Evolutionary conservation across 2,888 invertebrate species (phyloP).

Genomic region (Diloba caeruleocephala): DNA sequence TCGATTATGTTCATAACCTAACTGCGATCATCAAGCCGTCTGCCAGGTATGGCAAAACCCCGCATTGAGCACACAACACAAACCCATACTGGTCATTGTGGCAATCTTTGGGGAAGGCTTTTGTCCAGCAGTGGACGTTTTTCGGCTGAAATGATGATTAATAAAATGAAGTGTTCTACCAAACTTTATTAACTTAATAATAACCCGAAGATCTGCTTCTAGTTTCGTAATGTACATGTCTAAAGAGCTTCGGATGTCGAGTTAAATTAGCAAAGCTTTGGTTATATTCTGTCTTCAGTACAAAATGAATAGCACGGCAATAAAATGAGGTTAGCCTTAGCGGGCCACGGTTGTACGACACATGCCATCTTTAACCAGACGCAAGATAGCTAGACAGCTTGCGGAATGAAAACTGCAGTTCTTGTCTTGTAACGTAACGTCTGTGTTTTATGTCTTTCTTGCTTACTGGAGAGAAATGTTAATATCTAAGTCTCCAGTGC

Average conservation of each 20-base stretch:
- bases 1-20: too few species aligned
- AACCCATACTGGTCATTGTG: too few species aligned
- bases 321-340: slow-evolving; percentile 58
- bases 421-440: slow-evolving; percentile 38
- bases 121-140: too few species aligned
- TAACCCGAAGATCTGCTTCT: slow-evolving; percentile 1
- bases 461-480: slow-evolving; percentile 26
- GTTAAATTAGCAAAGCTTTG: slow-evolving; percentile 1
- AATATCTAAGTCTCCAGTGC: slow-evolving; percentile 24
- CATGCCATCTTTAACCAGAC: slow-evolving; percentile 46
- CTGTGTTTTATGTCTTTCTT: slow-evolving; percentile 27
- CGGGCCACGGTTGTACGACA: slow-evolving; percentile 59
- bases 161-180: neutral
- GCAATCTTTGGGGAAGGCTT: too few species aligned
- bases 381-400: slow-evolving; percentile 44
- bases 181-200: slow-evolving; percentile 12
- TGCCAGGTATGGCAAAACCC: too few species aligned
- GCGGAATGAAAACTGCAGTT: slow-evolving; percentile 49
- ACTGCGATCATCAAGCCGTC: too few species aligned
- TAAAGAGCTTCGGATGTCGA: slow-evolving; percentile 11
- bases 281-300: slow-evolving; percentile 26
- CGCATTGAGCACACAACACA: too few species aligned
- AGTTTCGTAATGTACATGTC: slow-evolving; percentile 1
- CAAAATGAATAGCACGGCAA: slow-evolving; percentile 59
- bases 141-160: neutral